Evolutionary conservation across 1,140 invertebrate species (phyloP), one percentile per base, ranked within the genome.

Genomic region (Drosophila pallidifrons): DNA sequence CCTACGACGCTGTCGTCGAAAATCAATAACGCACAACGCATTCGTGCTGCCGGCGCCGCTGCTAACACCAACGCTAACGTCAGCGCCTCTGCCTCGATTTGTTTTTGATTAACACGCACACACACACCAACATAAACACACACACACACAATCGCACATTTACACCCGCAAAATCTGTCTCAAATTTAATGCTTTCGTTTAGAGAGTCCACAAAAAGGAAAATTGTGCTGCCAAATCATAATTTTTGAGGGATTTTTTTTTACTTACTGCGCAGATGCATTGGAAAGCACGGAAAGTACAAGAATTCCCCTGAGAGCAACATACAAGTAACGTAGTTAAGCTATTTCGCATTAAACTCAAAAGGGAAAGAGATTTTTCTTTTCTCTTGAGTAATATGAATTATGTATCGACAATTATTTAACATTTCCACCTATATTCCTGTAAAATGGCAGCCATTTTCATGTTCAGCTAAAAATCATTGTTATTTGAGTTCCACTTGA

Each of bases 1-100:
- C 32, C 20, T 51, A 32, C 45, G 43, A 20, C 43, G 55, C 35
- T 54, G 47, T 64, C 51, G 60, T 64, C 70, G 68, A 88, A 87
- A 87, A 87, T 87, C 82, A 87, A 87, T 87, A 87, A 77, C 75
- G 82, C 70, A 86, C 74, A 73, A 66, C 72, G 71, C 75, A 69
- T 64, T 74, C 57, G 32, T 7, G 13, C 13, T 13, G 41, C n/a
- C n/a, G 38, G 38, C 38, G 38, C 10, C 38, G 11, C 2, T 11
- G 38, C 8, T 10, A n/a, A 41, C 38, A 11, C 8, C 7, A 41
- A 43, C 41, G 41, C 41, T 6, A 6, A 13, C 41, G 41, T 43
- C 11, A 43, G 32, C 58, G 47, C 16, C 47, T 25, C 47, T 54
- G n/a, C 51, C 67, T 70, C 81, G 63, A 78, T 81, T 81, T 86